phyloP scores from a whole-genome alignment of 1,140 invertebrate species.

The Bombus turneri region DNA sequence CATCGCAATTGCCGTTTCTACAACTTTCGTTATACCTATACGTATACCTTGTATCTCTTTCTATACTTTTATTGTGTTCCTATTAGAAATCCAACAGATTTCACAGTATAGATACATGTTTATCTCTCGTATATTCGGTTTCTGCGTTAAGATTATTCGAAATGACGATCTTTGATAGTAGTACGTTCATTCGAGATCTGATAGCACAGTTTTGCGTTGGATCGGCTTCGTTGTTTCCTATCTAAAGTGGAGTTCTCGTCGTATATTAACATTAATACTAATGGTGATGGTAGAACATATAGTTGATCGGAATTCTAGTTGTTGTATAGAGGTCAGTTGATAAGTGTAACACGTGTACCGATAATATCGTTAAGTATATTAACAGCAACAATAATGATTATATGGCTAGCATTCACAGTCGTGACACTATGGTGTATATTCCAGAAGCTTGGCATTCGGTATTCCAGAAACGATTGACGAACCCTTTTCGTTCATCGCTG shows the following conservation, averaged over 20 bases:
- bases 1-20: too few relatives aligned
- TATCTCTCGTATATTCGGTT: not conserved
- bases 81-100: not conserved
- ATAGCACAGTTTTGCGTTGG: not conserved
- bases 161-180: not conserved
- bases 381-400: slow-evolving; percentile 1
- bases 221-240: slow-evolving; percentile 45
- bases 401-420: slow-evolving; percentile 14
- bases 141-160: not conserved
- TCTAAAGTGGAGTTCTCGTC: slow-evolving; percentile 21
- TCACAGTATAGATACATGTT: not conserved
- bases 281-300: slow-evolving; percentile 35
- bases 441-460: not conserved
- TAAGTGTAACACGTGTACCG: slow-evolving; percentile 48
- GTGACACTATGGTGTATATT: not conserved
- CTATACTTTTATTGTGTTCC: not conserved
- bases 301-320: slow-evolving; percentile 34
- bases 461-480: too few relatives aligned
- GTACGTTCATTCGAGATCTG: not conserved
- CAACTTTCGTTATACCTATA: too few relatives aligned
- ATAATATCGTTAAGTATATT: slow-evolving; percentile 42
- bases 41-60: not conserved
- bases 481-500: not conserved
- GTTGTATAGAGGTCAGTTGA: slow-evolving; percentile 36
- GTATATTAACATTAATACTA: slow-evolving; percentile 24